phyloP scores from a whole-genome alignment of 2,888 invertebrate genomes.

The Tromatobia lineatoria region DNA sequence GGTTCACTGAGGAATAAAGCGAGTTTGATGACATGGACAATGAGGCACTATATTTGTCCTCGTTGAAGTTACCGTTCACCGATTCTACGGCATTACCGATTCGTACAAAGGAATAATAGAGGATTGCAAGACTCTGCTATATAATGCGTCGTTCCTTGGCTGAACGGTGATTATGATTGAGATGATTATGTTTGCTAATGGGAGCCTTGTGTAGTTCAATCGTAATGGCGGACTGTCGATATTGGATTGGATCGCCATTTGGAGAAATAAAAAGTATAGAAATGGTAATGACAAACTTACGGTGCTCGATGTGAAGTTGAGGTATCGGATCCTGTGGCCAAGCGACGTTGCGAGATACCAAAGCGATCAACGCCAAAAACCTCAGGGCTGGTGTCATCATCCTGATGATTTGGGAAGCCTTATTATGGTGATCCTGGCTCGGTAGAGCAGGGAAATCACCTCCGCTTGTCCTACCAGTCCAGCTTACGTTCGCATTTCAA shows the following conservation, averaged over 20 bases:
- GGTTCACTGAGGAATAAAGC: background rate
- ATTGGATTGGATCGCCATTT: background rate
- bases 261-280: background rate
- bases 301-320: slow-evolving; percentile 89
- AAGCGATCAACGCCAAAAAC: slow-evolving; percentile 86
- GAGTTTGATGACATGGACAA: background rate
- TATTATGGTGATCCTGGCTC: slow-evolving; percentile 55
- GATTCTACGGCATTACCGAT: slow-evolving; percentile 11
- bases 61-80: background rate
- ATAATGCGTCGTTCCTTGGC: background rate
- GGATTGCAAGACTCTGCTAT: slow-evolving; percentile 4
- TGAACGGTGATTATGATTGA: slow-evolving; percentile 32
- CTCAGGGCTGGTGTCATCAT: slow-evolving; percentile 79
- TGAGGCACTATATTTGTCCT: slow-evolving; percentile 2
- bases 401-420: slow-evolving; percentile 54
- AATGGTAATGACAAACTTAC: slow-evolving; percentile 84
- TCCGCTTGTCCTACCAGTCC: slow-evolving; percentile 77
- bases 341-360: slow-evolving; percentile 88
- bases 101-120: slow-evolving; percentile 31
- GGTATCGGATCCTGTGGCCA: slow-evolving; percentile 92
- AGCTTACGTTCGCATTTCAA: slow-evolving; percentile 72
- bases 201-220: background rate
- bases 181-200: slow-evolving; percentile 1
- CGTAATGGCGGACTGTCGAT: background rate
- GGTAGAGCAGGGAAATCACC: slow-evolving; percentile 68